Evolutionary conservation across 2,113 vertebrate genomes (phyloP).

Genomic region (Peromyscus polionotus): DNA sequence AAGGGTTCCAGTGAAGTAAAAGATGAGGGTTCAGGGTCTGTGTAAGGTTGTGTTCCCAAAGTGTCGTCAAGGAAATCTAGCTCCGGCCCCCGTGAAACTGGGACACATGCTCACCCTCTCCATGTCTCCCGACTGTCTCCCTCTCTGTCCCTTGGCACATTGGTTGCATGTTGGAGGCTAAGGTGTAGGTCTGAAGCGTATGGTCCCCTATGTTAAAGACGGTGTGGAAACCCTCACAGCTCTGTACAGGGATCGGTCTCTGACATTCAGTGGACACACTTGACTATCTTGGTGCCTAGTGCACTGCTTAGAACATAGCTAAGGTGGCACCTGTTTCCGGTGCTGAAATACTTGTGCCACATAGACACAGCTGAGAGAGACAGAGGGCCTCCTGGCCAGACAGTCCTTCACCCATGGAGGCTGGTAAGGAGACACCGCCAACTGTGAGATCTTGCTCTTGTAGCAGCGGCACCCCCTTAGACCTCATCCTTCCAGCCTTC

Average conservation of each 20-base stretch:
- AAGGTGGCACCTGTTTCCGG: rapidly evolving
- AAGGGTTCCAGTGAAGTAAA: background rate
- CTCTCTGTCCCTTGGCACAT: rapidly evolving
- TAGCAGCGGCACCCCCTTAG: rapidly evolving
- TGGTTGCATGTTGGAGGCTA: rapidly evolving
- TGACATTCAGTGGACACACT: rapidly evolving
- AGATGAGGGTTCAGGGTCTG: background rate
- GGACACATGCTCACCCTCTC: rapidly evolving
- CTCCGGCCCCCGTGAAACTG: background rate
- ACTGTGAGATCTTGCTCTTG: background rate
- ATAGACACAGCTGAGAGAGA: rapidly evolving
- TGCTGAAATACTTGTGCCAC: rapidly evolving
- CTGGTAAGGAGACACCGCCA: background rate
- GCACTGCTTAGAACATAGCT: rapidly evolving
- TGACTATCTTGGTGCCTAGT: rapidly evolving
- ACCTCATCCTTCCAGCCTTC: background rate
- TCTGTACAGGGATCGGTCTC: rapidly evolving
- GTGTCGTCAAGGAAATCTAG: too few relatives aligned
- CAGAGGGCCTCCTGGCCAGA: too few relatives aligned
- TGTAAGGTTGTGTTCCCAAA: background rate
- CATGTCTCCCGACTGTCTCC: rapidly evolving
- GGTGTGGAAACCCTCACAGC: rapidly evolving
- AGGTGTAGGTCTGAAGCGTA: rapidly evolving
- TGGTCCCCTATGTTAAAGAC: too few relatives aligned
- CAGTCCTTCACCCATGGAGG: background rate